Conservation (phyloP, 53 echinoderm and acorn worm genomes). For the Antedon mediterranea region DNA sequence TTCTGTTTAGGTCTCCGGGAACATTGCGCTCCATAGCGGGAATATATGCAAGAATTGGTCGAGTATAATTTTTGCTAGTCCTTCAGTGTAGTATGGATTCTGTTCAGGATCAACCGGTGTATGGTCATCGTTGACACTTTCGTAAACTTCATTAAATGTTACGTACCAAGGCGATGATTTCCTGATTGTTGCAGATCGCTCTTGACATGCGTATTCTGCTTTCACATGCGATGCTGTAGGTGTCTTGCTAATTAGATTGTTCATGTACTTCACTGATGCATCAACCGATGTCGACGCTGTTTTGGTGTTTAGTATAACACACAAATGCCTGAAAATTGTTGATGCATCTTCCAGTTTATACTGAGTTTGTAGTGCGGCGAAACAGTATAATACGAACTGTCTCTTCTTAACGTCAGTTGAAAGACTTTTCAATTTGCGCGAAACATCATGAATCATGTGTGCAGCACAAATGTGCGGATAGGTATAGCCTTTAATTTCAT, state of each 20-base stretch:
- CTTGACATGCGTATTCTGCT: neutral
- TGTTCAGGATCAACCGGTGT: neutral
- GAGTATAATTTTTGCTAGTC: slow-evolving; percentile 2
- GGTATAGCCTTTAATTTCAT: slow-evolving; percentile 7
- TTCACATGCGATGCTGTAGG: slow-evolving; percentile 3
- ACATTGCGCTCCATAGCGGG: slow-evolving; percentile 21
- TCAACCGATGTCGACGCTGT: neutral
- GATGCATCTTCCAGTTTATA: neutral
- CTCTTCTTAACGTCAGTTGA: slow-evolving; percentile 8
- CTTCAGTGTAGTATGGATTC: slow-evolving; percentile 6
- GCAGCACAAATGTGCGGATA: slow-evolving; percentile 31
- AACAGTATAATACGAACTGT: slow-evolving; percentile 18
- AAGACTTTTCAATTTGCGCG: neutral
- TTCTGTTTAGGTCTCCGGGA: slow-evolving; percentile 6
- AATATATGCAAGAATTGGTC: too few species aligned
- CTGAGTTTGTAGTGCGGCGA: slow-evolving; percentile 17
- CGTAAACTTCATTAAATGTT: neutral
- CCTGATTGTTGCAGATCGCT: slow-evolving; percentile 2
- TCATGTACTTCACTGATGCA: neutral
- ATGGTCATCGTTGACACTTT: too few species aligned
- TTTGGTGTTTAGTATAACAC: slow-evolving; percentile 5
- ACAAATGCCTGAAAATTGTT: slow-evolving; percentile 12
- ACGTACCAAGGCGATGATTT: slow-evolving; percentile 11
- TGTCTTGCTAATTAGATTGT: neutral
- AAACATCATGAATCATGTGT: slow-evolving; percentile 25